Base-by-base conservation (phyloP, 2,113 vertebrate species). In the Tragulus kanchil region DNA sequence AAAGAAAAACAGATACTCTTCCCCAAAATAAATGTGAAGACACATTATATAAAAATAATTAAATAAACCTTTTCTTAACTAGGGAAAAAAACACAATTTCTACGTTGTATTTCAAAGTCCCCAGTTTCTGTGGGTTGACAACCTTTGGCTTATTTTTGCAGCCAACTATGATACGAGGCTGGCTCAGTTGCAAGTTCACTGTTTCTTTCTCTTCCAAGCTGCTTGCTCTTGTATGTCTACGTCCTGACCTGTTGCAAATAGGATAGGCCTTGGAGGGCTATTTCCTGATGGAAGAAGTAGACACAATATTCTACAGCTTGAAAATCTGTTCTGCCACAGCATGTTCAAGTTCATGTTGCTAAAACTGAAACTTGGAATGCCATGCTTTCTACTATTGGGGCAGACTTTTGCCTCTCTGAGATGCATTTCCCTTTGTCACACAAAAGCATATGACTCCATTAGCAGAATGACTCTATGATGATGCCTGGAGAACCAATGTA, bases 41-140 rank as follows among this genome's bases (percentile, higher is more conserved):
- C 36, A 93, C 2, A 94, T 89, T 97, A 85, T 69, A 21, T 75
- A 94, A 98, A 96, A 97, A 85, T 75, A 93, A 75, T 58, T 28
- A 78, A 95, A 79, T 94, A 95, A 85, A 83, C 61, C 61, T 75
- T 85, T 48, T 54, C 65, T 61, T 61, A 95, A 96, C 96, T 90
- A 52, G 97, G 81, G 28, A 48, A n/a, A 86, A 93, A 94, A 89
- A 77, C 81, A 31, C 4, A 61, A 61, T 26, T 81, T 93, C 56
- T 77, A 90, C 81, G 48, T 82, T 94, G 58, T 73, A 93, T 97
- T 97, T 95, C 82, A 95, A 92, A 94, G 14, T 78, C 50, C 58
- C 64, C 52, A 50, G 75, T 98, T 98, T 92, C 94, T 77, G 71
- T 93, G 78, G 15, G 5, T 95, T 97, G 91, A 77, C 77, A 95